phyloP scores from a whole-genome alignment of 2,888 invertebrate genomes.

The Teinopalpus imperialis region DNA sequence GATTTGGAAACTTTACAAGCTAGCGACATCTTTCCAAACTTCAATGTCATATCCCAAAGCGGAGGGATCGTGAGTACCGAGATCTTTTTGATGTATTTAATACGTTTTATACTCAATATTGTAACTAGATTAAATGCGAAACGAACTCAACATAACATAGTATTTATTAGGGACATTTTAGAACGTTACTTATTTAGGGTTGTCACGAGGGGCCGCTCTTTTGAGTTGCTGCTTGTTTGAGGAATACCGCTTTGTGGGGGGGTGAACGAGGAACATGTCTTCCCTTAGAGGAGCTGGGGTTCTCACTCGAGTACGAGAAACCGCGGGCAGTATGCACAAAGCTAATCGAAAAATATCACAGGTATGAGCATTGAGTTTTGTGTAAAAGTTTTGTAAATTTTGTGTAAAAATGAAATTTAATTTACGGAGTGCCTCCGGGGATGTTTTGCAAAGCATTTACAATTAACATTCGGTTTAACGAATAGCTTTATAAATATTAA shows the following conservation, averaged over 20 bases:
- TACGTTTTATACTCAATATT: conserved; percentile 77
- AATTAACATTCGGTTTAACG: conserved; percentile 24
- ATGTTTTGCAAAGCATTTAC: conserved; percentile 27
- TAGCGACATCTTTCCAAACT: not conserved
- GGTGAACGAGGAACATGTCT: conserved; percentile 3
- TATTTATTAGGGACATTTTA: conserved; percentile 44
- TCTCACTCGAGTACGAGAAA: conserved; percentile 19
- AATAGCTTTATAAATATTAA: conserved; percentile 40
- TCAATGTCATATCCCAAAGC: conserved; percentile 35
- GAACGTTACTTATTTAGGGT: conserved; percentile 34
- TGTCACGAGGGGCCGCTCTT: conserved; percentile 2
- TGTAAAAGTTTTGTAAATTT: conserved; percentile 31
- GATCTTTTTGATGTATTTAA: conserved; percentile 76
- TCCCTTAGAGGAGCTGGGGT: not conserved
- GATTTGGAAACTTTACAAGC: conserved; percentile 6
- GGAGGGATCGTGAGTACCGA: conserved; percentile 53
- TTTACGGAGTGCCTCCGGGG: conserved; percentile 37
- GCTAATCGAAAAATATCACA: not conserved
- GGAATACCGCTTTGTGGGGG: too few species aligned
- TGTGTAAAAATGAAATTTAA: conserved; percentile 4
- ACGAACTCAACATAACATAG: conserved; percentile 45
- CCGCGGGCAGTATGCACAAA: conserved; percentile 10
- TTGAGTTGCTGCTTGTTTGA: conserved; percentile 3
- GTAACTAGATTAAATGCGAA: conserved; percentile 62
- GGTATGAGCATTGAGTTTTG: conserved; percentile 29